Evolutionary conservation across 2,797 vertebrate genomes (phyloP).

Genomic region (Pseudochirops corinnae): DNA sequence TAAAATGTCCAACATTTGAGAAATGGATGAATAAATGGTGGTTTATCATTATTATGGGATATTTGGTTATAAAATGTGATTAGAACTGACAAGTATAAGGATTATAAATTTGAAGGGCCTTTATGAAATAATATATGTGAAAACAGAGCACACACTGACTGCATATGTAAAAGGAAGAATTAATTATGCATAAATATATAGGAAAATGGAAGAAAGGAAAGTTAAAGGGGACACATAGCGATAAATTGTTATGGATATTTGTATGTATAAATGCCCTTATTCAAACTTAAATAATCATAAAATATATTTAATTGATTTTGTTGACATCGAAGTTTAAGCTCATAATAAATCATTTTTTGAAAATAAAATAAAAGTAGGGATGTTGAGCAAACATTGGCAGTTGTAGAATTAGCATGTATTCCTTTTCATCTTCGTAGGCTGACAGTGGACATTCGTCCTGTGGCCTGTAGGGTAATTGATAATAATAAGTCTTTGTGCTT

Average conservation of each 20-base stretch:
- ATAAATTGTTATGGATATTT: background rate
- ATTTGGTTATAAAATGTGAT: background rate
- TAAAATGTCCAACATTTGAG: background rate
- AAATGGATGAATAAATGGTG: background rate
- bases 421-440: constrained; percentile 36
- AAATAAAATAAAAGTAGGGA: background rate
- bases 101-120: background rate
- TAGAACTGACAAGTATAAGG: background rate
- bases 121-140: background rate
- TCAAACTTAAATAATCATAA: background rate
- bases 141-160: background rate
- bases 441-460: constrained; percentile 32
- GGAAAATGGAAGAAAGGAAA: background rate
- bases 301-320: constrained; percentile 1
- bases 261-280: background rate
- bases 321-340: background rate
- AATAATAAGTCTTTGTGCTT: background rate
- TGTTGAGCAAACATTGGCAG: constrained; percentile 6
- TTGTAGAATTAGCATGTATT: constrained; percentile 14
- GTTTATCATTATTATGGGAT: background rate
- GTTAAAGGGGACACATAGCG: background rate
- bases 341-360: background rate
- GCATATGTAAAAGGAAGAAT: background rate
- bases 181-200: background rate
- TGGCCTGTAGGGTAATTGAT: background rate